Evolutionary conservation across 2,888 invertebrate species (phyloP).

Genomic region (Operophtera brumata): DNA sequence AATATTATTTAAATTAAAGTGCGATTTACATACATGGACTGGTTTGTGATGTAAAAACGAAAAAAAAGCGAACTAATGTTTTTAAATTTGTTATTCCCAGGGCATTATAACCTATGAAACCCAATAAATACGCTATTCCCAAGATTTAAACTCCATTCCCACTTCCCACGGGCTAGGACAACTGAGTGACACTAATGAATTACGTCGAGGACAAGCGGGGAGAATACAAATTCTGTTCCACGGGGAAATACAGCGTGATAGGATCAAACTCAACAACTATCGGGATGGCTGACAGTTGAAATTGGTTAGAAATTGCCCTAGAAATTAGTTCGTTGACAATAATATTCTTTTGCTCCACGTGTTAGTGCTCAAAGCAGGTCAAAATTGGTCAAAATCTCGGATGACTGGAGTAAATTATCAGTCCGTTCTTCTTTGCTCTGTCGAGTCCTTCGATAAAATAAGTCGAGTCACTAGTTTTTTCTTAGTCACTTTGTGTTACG

Average conservation of each 20-base stretch:
- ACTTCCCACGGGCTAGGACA: slow-evolving; percentile 11
- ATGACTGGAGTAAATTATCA: no score
- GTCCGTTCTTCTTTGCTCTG: neutral
- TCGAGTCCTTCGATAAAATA: no score
- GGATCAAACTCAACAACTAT: slow-evolving; percentile 13
- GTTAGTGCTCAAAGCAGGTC: neutral
- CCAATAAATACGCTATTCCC: slow-evolving; percentile 4
- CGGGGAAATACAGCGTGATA: slow-evolving; percentile 20
- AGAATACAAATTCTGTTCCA: slow-evolving; percentile 27
- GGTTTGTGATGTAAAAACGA: no score
- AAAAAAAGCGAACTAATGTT: no score
- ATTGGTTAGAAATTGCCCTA: slow-evolving; percentile 7
- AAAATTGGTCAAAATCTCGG: neutral
- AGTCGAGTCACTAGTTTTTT: neutral
- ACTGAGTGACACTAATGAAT: slow-evolving; percentile 37
- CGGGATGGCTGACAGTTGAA: slow-evolving; percentile 11
- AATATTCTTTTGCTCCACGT: neutral
- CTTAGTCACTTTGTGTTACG: neutral
- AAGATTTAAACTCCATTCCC: neutral
- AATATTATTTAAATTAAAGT: no score
- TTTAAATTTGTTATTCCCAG: neutral
- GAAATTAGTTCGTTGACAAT: slow-evolving; percentile 5
- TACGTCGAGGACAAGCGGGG: slow-evolving; percentile 23
- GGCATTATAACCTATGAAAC: neutral
- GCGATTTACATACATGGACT: no score